Base-by-base conservation (phyloP, 2,797 vertebrate genomes). In the Muscicapa striata region DNA sequence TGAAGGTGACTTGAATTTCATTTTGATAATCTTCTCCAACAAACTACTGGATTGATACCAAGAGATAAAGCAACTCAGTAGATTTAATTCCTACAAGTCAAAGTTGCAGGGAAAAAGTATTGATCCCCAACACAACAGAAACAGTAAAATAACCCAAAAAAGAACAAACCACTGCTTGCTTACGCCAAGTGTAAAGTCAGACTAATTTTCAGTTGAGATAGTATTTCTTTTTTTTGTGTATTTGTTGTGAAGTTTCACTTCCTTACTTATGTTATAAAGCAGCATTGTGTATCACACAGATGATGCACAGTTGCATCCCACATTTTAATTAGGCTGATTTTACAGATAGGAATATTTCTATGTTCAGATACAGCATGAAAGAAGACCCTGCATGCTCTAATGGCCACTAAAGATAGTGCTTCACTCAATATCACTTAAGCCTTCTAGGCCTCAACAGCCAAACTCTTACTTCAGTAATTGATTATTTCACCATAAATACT, bases 401-500 rank as follows among this genome's bases (percentile, higher is more conserved):
- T 80, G 73, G 76, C 66, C 86, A 69, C 94, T 95, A 96, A 95
- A 96, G 91, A 95, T 72, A 96, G 94, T 20, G 8, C 69, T 78
- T 80, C 76, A 84, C 89, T 95, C 94, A 91, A 67, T 77, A 96
- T 20, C 74, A 77, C 90, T 96, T 76, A 84, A 84, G 52, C 58
- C 54, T 81, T 75, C 80, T 21, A 92, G 86, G 27, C 32, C 45
- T 76, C 74, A 55, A 48, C 55, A 62, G 68, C 67, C 77, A 95
- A 87, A 77, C 15, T 54, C 54, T 68, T 24, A 68, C 91, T 96
- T 84, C 67, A 86, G 59, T 13, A 82, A 96, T 94, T 49, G 86
- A 95, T 92, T 78, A 93, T 82, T 96, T 89, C 48, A 48, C 75
- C 89, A 93, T 72, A 86, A 97, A 89, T 77, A 83, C 77, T 87